Evolutionary conservation across 30 jellyfish, hydroid and myxozoan species (phyloP).

Genomic region (Aurelia sp.): DNA sequence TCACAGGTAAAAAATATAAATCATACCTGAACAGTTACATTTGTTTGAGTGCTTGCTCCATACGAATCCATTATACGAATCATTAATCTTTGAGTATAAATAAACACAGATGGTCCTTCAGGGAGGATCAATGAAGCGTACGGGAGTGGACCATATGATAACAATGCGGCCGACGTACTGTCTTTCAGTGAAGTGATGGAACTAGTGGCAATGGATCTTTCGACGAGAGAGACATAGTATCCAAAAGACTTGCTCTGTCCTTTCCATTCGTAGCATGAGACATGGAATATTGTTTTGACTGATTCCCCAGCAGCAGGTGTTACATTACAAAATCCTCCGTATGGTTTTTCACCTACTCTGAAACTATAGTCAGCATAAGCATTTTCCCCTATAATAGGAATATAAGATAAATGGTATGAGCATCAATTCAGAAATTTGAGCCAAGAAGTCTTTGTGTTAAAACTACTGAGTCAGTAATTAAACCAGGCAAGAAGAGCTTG

Average conservation of each 20-base stretch:
- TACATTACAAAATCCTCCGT: conserved; percentile 11
- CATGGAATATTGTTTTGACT: neutral
- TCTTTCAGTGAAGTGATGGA: neutral
- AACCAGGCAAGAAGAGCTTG: too few species aligned
- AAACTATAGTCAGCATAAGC: conserved; percentile 2
- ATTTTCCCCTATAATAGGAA: neutral
- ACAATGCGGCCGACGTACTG: neutral
- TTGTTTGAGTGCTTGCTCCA: conserved; percentile 9
- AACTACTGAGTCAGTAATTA: too few species aligned
- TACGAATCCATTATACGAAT: conserved; percentile 8
- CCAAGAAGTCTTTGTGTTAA: too few species aligned
- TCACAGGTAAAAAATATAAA: too few species aligned
- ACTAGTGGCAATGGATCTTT: neutral
- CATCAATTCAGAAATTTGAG: too few species aligned
- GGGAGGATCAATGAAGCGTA: neutral
- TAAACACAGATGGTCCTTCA: neutral
- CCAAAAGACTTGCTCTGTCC: neutral
- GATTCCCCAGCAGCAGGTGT: conserved; percentile 7
- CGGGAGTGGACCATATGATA: conserved; percentile 4
- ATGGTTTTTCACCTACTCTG: neutral
- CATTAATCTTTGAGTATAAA: conserved; percentile 2
- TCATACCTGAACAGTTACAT: conserved; percentile 7
- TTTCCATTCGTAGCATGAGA: conserved; percentile 16
- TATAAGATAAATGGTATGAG: too few species aligned
- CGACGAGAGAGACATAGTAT: conserved; percentile 2